phyloP scores from a whole-genome alignment of 2,113 vertebrate genomes.

The Rhabdomys dilectus region DNA sequence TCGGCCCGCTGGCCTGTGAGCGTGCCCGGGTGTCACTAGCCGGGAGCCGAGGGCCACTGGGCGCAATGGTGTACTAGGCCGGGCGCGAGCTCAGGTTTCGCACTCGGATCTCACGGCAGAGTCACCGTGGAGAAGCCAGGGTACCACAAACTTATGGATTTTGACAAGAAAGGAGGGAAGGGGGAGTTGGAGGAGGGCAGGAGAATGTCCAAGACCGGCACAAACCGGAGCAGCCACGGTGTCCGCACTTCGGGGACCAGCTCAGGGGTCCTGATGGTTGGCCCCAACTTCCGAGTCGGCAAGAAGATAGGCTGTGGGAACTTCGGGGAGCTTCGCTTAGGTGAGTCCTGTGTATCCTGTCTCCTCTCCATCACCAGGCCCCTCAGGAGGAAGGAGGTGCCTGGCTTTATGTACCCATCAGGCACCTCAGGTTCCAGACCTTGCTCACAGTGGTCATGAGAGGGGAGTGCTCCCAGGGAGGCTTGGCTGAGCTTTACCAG shows the following conservation, averaged over 20 bases:
- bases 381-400: background rate
- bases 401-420: too few species aligned
- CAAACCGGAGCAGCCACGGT: conserved; percentile 88
- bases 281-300: conserved; percentile 97
- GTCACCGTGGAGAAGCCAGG: conserved; percentile 99
- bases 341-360: conserved; percentile 84
- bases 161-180: conserved; percentile 99
- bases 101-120: conserved; percentile 94
- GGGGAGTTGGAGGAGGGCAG: conserved; percentile 94
- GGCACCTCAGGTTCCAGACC: too few species aligned
- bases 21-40: conserved; percentile 81
- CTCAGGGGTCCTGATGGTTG: conserved; percentile 97
- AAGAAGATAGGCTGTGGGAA: conserved; percentile 99
- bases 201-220: conserved; percentile 93
- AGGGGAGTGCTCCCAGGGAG: background rate
- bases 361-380: accelerated
- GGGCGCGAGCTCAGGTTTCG: conserved; percentile 86
- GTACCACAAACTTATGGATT: conserved; percentile 99
- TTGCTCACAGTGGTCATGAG: background rate
- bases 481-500: background rate
- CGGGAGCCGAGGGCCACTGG: conserved; percentile 55
- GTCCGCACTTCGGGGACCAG: conserved; percentile 90
- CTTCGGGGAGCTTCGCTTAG: conserved; percentile 96
- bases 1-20: background rate
- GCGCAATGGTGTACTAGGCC: conserved; percentile 84